A percentile compares a stretch with the other conserved stretches of the same genome.
phyloP scores from a whole-genome alignment of 2,113 vertebrate genomes.

The Thamnophis sirtalis region DNA sequence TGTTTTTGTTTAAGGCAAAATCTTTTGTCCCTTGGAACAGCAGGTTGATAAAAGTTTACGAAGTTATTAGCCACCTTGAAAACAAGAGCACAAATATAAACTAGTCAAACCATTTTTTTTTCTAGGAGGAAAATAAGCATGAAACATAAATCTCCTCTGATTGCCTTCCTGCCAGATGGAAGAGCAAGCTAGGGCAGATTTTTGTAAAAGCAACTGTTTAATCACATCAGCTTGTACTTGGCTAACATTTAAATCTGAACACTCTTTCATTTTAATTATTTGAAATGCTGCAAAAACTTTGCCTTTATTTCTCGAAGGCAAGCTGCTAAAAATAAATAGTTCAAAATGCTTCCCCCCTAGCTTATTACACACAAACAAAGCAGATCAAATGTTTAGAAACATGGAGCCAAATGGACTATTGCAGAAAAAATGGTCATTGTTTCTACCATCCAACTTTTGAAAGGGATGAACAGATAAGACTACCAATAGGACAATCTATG shows the following conservation, averaged over 20 bases:
- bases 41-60: conserved; percentile 33
- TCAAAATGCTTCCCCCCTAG: neutral
- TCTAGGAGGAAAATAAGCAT: conserved; percentile 44
- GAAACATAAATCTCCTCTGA: conserved; percentile 36
- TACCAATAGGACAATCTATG: neutral
- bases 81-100: conserved; percentile 36
- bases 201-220: conserved; percentile 39
- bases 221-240: conserved; percentile 39
- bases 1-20: conserved; percentile 5
- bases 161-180: conserved; percentile 47
- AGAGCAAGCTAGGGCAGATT: conserved; percentile 32
- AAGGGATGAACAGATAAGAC: neutral
- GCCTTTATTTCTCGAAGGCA: neutral
- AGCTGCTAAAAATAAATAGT: neutral
- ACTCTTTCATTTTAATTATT: conserved; percentile 32
- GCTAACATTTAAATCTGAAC: conserved; percentile 28
- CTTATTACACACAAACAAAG: neutral
- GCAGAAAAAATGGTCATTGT: neutral
- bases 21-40: neutral
- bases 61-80: conserved; percentile 28
- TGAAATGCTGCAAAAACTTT: conserved; percentile 5
- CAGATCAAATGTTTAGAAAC: neutral
- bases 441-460: neutral
- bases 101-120: conserved; percentile 1
- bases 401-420: neutral